A percentile compares a stretch with the other conserved stretches of the same genome.
Evolutionary conservation across 1,140 invertebrate genomes (phyloP).

Genomic region (Cardiocondyla obscurior): DNA sequence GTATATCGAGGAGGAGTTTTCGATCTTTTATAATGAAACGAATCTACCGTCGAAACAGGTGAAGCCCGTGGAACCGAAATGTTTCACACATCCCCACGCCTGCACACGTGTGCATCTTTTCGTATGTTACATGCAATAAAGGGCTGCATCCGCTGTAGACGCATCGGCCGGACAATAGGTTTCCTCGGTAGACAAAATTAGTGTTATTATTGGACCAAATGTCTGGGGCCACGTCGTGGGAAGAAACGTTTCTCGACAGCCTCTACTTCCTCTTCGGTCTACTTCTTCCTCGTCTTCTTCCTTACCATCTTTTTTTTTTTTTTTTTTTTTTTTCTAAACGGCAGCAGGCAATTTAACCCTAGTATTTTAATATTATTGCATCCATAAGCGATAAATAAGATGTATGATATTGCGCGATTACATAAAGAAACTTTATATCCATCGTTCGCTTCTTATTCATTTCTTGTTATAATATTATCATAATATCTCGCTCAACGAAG

Average conservation of each 20-base stretch:
- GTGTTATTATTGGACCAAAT: slow-evolving; percentile 84
- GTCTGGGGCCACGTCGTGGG: slow-evolving; percentile 79
- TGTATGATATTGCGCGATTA: background rate
- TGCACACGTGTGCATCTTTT: slow-evolving; percentile 58
- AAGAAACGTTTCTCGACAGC: slow-evolving; percentile 77
- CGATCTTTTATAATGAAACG: slow-evolving; percentile 36
- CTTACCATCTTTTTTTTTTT: slow-evolving; percentile 12
- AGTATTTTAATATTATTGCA: background rate
- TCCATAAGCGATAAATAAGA: background rate
- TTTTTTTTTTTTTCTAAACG: slow-evolving; percentile 24
- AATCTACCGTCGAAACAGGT: slow-evolving; percentile 60
- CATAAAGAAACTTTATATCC: background rate
- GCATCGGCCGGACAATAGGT: slow-evolving; percentile 79
- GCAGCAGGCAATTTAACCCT: slow-evolving; percentile 31
- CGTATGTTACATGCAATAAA: slow-evolving; percentile 71
- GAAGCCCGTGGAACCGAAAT: slow-evolving; percentile 59
- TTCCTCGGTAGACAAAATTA: slow-evolving; percentile 82
- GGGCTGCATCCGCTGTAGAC: slow-evolving; percentile 79
- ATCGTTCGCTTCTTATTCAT: background rate
- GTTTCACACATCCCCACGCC: slow-evolving; percentile 58
- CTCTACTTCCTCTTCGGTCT: slow-evolving; percentile 66
- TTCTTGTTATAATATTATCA: slow-evolving; percentile 24
- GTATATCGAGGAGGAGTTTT: slow-evolving; percentile 11
- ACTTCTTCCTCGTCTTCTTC: slow-evolving; percentile 44
- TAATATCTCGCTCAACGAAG: background rate